Base-by-base conservation (phyloP, 2,113 vertebrate species). In the Amblyornis subalaris region DNA sequence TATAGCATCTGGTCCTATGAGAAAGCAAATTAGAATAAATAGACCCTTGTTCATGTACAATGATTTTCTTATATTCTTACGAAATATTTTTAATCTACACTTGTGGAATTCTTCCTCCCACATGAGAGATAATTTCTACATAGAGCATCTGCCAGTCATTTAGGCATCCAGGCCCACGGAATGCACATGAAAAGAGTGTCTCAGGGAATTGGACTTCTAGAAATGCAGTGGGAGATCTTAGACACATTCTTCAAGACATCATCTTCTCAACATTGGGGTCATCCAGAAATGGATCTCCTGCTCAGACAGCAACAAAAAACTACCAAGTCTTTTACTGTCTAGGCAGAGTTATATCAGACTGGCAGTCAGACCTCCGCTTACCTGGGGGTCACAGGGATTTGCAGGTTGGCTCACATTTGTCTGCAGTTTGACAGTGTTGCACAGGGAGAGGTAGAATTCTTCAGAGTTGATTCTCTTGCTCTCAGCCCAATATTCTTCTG, bases 11-110 rank as follows among this genome's bases (percentile, higher is more conserved):
- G 79, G 33, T 83, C 71, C 50, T 83, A 12, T 70, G 54, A 76
- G 86, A 83, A 92, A 83, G 50, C 20, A 76, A 79, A 82, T 85
- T 38, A 67, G 66, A 48, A 57, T 75, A 82, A 90, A 53, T 33
- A 94, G 61, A 58, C 42, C 23, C 26, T 66, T 70, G 45, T 48
- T 88, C 58, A 60, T 45, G 10, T 62, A 79, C 83, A 79, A 42
- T 76, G 36, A 60, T n/a, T 77, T 66, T 66, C 40, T 53, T 80
- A 73, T 0, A 50, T 61, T 92, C 54, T 73, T 61, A n/a, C 1
- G 21, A 83, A 93, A 61, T 90, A 61, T 47, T 93, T 91, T 67
- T 51, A 78, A 64, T 53, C 3, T 2, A 4, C 22, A 33, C 31
- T 31, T 44, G 31, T 61, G 31, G 23, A 80, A 64, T 91, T 91